Evolutionary conservation across 2,888 invertebrate genomes (phyloP).

Genomic region (Lamproptera curius): DNA sequence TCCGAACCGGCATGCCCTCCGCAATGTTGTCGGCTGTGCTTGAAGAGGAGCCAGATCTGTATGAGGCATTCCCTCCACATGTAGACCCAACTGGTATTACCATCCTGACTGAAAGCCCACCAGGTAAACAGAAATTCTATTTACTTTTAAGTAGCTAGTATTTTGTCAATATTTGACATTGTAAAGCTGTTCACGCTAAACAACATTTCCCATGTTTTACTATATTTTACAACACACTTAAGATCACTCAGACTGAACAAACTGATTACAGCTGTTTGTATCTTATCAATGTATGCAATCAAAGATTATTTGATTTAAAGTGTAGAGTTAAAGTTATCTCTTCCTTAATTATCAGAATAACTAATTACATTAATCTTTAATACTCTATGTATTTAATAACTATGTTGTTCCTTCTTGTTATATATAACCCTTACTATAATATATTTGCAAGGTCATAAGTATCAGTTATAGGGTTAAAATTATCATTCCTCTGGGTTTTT

Average conservation of each 20-base stretch:
- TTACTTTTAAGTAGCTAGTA: too few relatives aligned
- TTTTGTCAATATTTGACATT: too few relatives aligned
- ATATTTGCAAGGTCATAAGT: too few relatives aligned
- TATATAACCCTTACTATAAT: too few relatives aligned
- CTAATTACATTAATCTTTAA: constrained; percentile 14
- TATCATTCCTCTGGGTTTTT: too few relatives aligned
- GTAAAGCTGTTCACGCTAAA: too few relatives aligned
- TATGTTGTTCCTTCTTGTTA: constrained; percentile 7
- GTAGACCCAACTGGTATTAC: constrained; percentile 89
- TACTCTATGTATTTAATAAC: constrained; percentile 12
- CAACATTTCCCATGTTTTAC: neutral
- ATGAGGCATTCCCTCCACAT: constrained; percentile 88
- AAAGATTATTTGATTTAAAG: constrained; percentile 13
- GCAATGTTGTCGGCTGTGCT: constrained; percentile 86
- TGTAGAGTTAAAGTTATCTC: constrained; percentile 9
- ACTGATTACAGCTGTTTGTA: constrained; percentile 6
- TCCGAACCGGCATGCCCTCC: constrained; percentile 73
- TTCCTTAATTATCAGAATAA: constrained; percentile 16
- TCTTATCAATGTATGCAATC: constrained; percentile 17
- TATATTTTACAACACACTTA: constrained; percentile 1
- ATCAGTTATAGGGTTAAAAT: too few relatives aligned
- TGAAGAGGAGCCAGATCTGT: constrained; percentile 86
- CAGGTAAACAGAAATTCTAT: too few relatives aligned
- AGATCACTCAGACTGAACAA: constrained; percentile 3
- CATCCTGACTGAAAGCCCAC: constrained; percentile 82